Conservation (phyloP, 35 echinoderm and acorn worm species). For the Patiria miniata region DNA sequence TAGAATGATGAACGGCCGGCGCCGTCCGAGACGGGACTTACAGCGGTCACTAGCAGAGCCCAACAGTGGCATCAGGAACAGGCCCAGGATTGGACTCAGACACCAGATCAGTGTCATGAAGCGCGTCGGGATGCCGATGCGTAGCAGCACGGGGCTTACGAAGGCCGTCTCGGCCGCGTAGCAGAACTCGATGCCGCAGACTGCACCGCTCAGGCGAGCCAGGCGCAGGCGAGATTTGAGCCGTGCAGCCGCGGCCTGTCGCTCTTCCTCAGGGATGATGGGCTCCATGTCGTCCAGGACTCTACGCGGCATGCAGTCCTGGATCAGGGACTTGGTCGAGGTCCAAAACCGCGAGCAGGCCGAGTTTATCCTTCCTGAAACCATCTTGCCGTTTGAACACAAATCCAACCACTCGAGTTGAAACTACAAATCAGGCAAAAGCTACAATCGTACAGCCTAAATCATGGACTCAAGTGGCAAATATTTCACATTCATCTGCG, state of each 20-base stretch:
- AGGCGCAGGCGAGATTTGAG: slow-evolving; percentile 61
- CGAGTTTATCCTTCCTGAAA: slow-evolving; percentile 32
- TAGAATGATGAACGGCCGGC: slow-evolving; percentile 93
- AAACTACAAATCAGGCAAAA: too few relatives aligned
- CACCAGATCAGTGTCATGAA: slow-evolving; percentile 99
- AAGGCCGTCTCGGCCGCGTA: slow-evolving; percentile 98
- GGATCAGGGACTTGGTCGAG: slow-evolving; percentile 12
- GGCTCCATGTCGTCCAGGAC: slow-evolving; percentile 31
- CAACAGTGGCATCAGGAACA: slow-evolving; percentile 86
- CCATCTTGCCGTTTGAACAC: slow-evolving; percentile 7
- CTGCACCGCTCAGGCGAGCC: slow-evolving; percentile 78
- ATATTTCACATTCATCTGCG: too few relatives aligned
- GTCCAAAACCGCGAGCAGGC: slow-evolving; percentile 38
- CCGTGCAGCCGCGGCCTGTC: slow-evolving; percentile 25
- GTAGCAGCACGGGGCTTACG: slow-evolving; percentile 83
- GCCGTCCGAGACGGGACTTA: slow-evolving; percentile 71
- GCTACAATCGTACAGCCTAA: too few relatives aligned
- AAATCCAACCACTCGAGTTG: too few relatives aligned
- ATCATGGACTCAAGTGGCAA: too few relatives aligned
- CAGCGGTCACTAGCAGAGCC: slow-evolving; percentile 96
- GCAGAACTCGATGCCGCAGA: slow-evolving; percentile 99
- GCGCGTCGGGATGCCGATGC: slow-evolving; percentile 73
- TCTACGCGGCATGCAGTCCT: slow-evolving; percentile 37
- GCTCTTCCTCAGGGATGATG: slow-evolving; percentile 26
- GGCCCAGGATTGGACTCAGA: slow-evolving; percentile 85